Percentiles rank a stretch among this genome's conserved stretches.
Evolutionary conservation across 2,113 vertebrate species (phyloP).

Genomic region (Corynorhinus townsendii): DNA sequence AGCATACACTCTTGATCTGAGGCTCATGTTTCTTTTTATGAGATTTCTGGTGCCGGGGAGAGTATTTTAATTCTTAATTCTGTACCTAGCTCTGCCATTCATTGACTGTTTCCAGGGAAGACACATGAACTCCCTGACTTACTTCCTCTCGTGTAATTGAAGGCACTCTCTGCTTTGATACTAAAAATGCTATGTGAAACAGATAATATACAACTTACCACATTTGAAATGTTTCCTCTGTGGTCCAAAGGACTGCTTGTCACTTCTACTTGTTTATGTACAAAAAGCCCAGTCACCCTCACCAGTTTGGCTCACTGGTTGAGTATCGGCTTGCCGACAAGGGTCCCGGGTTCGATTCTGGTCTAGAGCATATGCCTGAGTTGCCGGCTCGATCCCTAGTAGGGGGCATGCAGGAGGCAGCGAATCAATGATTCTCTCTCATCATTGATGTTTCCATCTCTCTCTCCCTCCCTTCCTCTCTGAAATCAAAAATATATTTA

Average conservation of each 20-base stretch:
- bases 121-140: background rate
- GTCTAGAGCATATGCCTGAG: too few relatives aligned
- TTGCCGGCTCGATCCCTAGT: too few relatives aligned
- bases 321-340: too few relatives aligned
- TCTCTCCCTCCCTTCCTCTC: too few relatives aligned
- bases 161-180: background rate
- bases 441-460: too few relatives aligned
- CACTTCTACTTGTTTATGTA: background rate
- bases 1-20: background rate
- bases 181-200: background rate
- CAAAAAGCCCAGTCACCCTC: background rate
- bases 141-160: background rate
- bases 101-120: background rate
- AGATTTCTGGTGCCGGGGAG: background rate
- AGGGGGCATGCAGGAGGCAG: too few relatives aligned
- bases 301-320: too few relatives aligned
- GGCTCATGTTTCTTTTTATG: background rate
- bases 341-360: too few relatives aligned
- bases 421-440: too few relatives aligned
- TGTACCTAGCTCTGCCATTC: background rate
- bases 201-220: background rate
- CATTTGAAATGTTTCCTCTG: background rate
- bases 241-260: background rate
- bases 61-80: constrained; percentile 19
- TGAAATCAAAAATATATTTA: too few relatives aligned